Base-by-base conservation (phyloP, 1,140 invertebrate species). In the Copidosoma floridanum region DNA sequence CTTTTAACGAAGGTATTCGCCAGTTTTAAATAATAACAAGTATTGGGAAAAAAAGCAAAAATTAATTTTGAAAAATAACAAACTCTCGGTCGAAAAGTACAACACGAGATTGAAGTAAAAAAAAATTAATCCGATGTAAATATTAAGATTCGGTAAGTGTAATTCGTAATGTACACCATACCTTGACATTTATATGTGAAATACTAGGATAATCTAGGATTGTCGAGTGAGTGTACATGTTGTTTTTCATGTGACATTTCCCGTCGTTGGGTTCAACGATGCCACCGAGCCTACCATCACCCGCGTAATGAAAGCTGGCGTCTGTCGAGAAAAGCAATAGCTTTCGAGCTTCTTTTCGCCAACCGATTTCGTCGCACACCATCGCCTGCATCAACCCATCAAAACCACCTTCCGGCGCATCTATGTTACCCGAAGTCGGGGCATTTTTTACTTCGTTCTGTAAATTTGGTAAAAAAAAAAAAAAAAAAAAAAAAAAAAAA, bases 341-440 rank as follows among this genome's bases (percentile, higher is more conserved):
- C 68, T 94, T 88, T 64, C 97, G 85, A 2, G 97, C 95, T 69
- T 94, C 88, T 60, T 93, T 86, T 44, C 97, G 82, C 93, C 93
- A 95, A 21, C 95, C 93, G 54, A 95, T 94, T 67, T 90, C 82
- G 21, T 88, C 78, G 78, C 97, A 99, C 38, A 94, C 93, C 29
- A 98, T 90, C 1, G 94, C 94, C 81, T 99, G 98, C 94, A 99
- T 98, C 43, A 99, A 92, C 8, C 97, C 98, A 83, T 99, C 98
- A 77, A 99, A 98, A 10, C 97, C 97, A 21, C 97, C 98, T 79
- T 99, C 98, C 0, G 97, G 97, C 5, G 94, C 93, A 79, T 99
- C 97, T 68, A 99, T 82, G 81, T 99, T 99, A 38, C 97, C 97
- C 6, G 97, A 99, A 2, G 99, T 92, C 50, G 86, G 83, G 0